These are phyloP conservation scores for Anguilla marmorata DNA, from an alignment of 2,797 vertebrate genomes.

Conservation along the genomic window DNA sequence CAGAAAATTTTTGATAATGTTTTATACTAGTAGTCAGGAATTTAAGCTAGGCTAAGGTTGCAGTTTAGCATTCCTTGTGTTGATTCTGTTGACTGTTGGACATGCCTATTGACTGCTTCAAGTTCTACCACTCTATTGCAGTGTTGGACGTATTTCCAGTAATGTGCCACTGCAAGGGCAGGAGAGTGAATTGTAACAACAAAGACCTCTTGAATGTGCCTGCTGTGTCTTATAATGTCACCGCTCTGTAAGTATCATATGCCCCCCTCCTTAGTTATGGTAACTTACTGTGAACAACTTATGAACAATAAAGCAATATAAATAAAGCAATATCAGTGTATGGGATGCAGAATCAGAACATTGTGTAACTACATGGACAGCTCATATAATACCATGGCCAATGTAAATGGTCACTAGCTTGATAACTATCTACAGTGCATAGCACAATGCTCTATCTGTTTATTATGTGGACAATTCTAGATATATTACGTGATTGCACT, in stretches of 20 bases:
- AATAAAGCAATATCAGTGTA: not conserved
- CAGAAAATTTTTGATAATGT: not conserved
- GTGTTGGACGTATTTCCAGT: constrained; percentile 54
- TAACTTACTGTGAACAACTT: not conserved
- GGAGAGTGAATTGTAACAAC: constrained; percentile 55
- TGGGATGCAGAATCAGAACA: not conserved
- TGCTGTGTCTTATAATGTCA: constrained; percentile 55
- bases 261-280: not conserved
- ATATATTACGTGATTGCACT: too few species aligned
- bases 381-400: not conserved
- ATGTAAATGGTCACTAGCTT: not conserved
- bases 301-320: not conserved
- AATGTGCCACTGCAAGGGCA: constrained; percentile 52
- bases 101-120: not conserved
- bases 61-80: not conserved
- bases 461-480: too few species aligned
- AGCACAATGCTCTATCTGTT: too few species aligned
- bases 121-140: constrained; percentile 34
- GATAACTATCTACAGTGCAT: not conserved
- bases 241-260: constrained; percentile 60
- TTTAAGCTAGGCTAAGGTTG: not conserved
- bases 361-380: not conserved
- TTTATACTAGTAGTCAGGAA: not conserved
- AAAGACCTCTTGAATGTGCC: constrained; percentile 54
- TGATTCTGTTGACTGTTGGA: not conserved